These are phyloP conservation scores for Proisotoma minuta DNA, from an alignment of 2,888 invertebrate species.

Conservation along the genomic window DNA sequence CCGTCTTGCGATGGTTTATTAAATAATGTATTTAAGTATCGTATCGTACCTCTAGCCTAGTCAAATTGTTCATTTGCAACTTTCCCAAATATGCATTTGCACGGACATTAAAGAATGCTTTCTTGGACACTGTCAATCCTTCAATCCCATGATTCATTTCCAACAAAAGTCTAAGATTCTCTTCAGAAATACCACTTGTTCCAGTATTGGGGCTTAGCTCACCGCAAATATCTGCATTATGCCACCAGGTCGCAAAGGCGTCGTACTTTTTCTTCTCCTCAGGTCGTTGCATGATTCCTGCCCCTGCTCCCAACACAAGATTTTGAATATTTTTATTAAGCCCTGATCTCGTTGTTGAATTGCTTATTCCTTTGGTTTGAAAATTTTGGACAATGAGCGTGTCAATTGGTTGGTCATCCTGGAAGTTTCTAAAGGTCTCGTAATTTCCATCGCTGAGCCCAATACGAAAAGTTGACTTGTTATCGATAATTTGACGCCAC, in stretches of 20 bases:
- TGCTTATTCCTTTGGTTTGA: neutral
- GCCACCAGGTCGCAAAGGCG: neutral
- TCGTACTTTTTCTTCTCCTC: neutral
- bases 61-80: neutral
- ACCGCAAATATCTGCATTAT: too few relatives aligned
- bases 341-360: neutral
- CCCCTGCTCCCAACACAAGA: neutral
- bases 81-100: too few relatives aligned
- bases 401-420: neutral
- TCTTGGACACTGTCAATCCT: neutral
- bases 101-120: neutral
- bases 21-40: too few relatives aligned
- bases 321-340: constrained; percentile 6
- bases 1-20: too few relatives aligned
- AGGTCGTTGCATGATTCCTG: too few relatives aligned
- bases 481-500: constrained; percentile 7
- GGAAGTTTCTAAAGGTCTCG: neutral
- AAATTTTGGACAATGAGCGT: neutral
- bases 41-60: neutral
- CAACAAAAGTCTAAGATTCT: neutral
- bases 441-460: neutral
- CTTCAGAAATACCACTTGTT: neutral
- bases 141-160: neutral
- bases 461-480: neutral
- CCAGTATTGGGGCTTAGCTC: neutral